Evolutionary conservation across 2,113 vertebrate genomes (phyloP), one percentile per base, ranked within the genome.

Genomic region (Paraplagusia blochii): DNA sequence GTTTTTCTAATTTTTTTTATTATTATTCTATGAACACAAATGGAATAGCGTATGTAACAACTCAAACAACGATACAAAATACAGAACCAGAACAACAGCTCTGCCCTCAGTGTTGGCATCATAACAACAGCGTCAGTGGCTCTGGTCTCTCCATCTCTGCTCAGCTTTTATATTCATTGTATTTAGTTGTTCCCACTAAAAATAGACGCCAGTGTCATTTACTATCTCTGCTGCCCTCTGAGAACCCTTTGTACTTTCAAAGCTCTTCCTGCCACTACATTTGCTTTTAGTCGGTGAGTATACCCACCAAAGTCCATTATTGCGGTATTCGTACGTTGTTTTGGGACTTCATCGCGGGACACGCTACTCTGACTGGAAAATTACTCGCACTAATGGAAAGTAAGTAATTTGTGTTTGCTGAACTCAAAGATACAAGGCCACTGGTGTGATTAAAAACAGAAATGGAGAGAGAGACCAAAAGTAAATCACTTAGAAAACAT

Each of bases 171-270:
- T 76, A 76, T 85, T 82, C 82, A 81, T 53, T n/a, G 29, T 66
- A 64, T 76, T 73, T 66, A 59, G 65, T 42, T 44, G 50, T 57
- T 60, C 53, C 58, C 57, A 75, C 77, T 85, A 86, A 77, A 86
- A 88, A 83, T 86, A 85, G 79, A 83, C n/a, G 53, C 46, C 69
- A 72, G 66, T 74, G 77, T 75, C 73, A 77, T 72, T 84, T 80
- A 77, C 54, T 58, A 72, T 58, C 74, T 69, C 72, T 74, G 45
- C 49, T 55, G 43, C 55, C 48, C 53, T 79, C 69, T 85, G 80
- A 83, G 83, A 77, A 63, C 48, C 14, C 19, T 40, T 68, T 74
- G 74, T 81, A 69, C 53, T 72, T 60, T 66, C 58, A 36, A 53
- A 62, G 76, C 69, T 79, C 46, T 58, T 35, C 69, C 60, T 48